Percentiles rank a stretch among this genome's conserved stretches.
Conservation (phyloP, 2,888 invertebrate genomes). For the Cenopis cana region DNA sequence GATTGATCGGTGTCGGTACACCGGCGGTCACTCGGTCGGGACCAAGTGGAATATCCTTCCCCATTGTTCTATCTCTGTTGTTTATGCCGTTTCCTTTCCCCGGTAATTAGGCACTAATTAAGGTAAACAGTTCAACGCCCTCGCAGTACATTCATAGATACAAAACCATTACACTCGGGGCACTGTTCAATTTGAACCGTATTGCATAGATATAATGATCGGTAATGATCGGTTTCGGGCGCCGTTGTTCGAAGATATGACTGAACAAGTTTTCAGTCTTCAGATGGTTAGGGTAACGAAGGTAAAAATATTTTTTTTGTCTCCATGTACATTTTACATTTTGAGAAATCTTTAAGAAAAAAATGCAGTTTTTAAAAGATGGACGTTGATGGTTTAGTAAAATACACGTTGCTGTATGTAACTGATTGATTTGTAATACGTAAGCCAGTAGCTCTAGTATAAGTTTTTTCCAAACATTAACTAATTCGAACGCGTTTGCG, state of each 20-base stretch:
- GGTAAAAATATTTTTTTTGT: too few species aligned
- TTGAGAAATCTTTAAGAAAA: background rate
- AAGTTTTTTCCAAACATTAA: too few species aligned
- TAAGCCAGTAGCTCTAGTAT: too few species aligned
- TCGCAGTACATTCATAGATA: background rate
- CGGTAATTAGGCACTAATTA: conserved; percentile 27
- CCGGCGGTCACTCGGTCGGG: too few species aligned
- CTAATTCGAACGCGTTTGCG: too few species aligned
- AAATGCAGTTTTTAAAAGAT: background rate
- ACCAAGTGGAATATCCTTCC: conserved; percentile 5
- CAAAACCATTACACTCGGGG: background rate
- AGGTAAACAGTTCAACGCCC: conserved; percentile 12
- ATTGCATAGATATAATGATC: background rate
- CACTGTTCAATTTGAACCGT: background rate
- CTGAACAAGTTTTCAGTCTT: too few species aligned
- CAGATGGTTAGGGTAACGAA: too few species aligned
- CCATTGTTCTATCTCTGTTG: conserved; percentile 12
- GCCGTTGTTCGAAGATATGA: background rate
- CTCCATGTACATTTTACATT: too few species aligned
- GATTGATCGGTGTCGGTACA: background rate
- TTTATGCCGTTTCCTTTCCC: conserved; percentile 10
- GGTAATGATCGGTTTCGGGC: background rate
- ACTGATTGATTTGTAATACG: too few species aligned
- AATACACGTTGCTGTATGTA: too few species aligned
- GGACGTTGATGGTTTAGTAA: background rate